Evolutionary conservation across 2,113 vertebrate species (phyloP), one percentile per base, ranked within the genome.

Genomic region (Pseudois nayaur): DNA sequence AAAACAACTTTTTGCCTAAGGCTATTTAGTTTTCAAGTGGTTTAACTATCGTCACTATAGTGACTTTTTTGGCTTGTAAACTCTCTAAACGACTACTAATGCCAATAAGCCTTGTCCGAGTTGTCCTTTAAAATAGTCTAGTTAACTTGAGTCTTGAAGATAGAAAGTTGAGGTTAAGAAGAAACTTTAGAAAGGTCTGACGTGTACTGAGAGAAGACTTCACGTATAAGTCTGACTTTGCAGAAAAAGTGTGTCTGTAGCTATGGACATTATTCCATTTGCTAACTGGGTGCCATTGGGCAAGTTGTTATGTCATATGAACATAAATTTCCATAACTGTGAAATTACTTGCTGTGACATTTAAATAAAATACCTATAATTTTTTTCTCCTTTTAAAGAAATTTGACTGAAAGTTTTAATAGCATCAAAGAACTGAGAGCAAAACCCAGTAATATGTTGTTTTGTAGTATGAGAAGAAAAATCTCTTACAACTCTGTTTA

Each of bases 321-420:
- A 27, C 13, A 6, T 62, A 31, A 36, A 48, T 54, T 84, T 91
- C 52, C 21, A 0, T 81, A 85, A 60, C 3, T 52, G 27, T 91
- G 52, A 95, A 89, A 64, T 55, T 27, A 23, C 84, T 76, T 78
- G 33, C 82, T 76, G 33, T 94, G 71, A 67, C 92, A 57, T 78
- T 92, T 92, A 81, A 85, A 55, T 88, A 52, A 94, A 89, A 87
- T 88, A 21, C 17, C 59, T 57, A 19, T 59, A n/a, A 29, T 67
- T 92, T 89, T 83, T 87, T 84, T 87, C 64, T 81, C 94, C 43
- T 87, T 92, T 87, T 33, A 55, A 87, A 91, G 64, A 97, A 83
- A 67, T 74, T 60, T 76, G 31, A 93, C 81, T 96, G 92, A 90
- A 31, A 23, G 16, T 85, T 90, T 92, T 79, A 59, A 90, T 60